A percentile compares a stretch with the other conserved stretches of the same genome.
Evolutionary conservation across 2,797 vertebrate genomes (phyloP).

Genomic region (Glyptemys insculpta): DNA sequence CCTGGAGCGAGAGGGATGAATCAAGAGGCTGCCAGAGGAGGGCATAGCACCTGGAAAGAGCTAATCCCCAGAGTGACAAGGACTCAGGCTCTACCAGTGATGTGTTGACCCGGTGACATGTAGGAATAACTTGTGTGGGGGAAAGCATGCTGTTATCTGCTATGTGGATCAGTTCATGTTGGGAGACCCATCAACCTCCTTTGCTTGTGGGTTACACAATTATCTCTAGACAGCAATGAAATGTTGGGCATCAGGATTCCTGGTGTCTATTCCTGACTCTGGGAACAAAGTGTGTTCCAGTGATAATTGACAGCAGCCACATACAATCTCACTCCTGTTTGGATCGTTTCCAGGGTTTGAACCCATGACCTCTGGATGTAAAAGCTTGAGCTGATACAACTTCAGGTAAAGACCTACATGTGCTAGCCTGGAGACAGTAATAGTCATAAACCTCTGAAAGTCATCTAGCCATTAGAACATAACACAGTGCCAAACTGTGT

Average conservation of each 20-base stretch:
- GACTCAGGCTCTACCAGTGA: too few species aligned
- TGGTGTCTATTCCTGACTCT: not conserved
- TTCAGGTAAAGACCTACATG: not conserved
- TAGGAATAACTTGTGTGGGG: not conserved
- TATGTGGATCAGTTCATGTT: not conserved
- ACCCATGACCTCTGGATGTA: not conserved
- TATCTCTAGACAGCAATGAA: not conserved
- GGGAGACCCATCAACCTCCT: not conserved
- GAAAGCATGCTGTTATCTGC: not conserved
- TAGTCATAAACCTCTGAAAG: not conserved
- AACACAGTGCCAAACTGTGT: not conserved
- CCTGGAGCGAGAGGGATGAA: too few species aligned
- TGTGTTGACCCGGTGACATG: too few species aligned
- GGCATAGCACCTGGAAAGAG: too few species aligned
- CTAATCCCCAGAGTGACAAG: too few species aligned
- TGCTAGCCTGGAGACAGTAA: not conserved
- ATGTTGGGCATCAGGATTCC: rapidly evolving
- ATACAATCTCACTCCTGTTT: not conserved
- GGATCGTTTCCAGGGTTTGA: not conserved
- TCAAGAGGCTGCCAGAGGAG: too few species aligned
- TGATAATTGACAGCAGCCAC: not conserved
- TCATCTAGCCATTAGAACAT: not conserved
- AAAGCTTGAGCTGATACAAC: not conserved
- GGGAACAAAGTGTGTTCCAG: not conserved
- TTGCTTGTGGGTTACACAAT: not conserved